These are phyloP conservation scores for Aplocera efformata DNA, from an alignment of 2,888 invertebrate genomes.

Conservation along the genomic window DNA sequence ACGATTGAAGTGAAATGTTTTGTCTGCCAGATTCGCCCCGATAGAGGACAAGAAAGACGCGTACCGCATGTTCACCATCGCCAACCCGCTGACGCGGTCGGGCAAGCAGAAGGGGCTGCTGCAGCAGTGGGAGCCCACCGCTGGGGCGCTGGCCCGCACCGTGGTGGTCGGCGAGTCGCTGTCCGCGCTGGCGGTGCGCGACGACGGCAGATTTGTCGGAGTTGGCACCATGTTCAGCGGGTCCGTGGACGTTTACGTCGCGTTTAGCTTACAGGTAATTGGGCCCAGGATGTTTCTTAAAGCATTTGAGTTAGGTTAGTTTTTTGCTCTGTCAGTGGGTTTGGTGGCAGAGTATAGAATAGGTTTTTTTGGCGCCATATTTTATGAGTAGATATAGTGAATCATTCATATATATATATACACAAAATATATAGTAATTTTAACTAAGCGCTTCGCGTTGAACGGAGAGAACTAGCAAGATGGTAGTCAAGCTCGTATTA, in stretches of 20 bases:
- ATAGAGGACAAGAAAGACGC: conserved; percentile 84
- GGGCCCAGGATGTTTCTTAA: conserved; percentile 17
- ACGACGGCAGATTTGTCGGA: conserved; percentile 95
- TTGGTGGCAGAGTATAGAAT: too few species aligned
- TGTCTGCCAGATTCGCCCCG: conserved; percentile 82
- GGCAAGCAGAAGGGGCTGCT: conserved; percentile 87
- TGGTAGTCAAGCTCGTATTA: too few species aligned
- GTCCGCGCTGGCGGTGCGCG: conserved; percentile 91
- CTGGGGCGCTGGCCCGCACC: conserved; percentile 78
- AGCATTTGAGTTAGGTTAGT: too few species aligned
- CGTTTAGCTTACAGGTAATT: conserved; percentile 96
- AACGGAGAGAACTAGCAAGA: too few species aligned
- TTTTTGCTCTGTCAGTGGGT: too few species aligned
- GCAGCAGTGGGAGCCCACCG: conserved; percentile 86
- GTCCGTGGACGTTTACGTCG: conserved; percentile 93
- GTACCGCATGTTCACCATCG: conserved; percentile 87
- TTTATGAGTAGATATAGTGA: too few species aligned
- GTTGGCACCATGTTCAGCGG: conserved; percentile 97
- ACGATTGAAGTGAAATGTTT: not conserved
- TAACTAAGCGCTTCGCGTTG: too few species aligned
- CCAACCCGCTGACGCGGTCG: conserved; percentile 88
- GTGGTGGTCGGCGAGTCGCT: conserved; percentile 86
- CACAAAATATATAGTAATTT: too few species aligned
- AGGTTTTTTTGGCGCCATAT: too few species aligned
- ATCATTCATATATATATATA: too few species aligned